These are phyloP conservation scores for Sminthurides aquaticus DNA, from an alignment of 2,888 invertebrate species.

Conservation along the genomic window DNA sequence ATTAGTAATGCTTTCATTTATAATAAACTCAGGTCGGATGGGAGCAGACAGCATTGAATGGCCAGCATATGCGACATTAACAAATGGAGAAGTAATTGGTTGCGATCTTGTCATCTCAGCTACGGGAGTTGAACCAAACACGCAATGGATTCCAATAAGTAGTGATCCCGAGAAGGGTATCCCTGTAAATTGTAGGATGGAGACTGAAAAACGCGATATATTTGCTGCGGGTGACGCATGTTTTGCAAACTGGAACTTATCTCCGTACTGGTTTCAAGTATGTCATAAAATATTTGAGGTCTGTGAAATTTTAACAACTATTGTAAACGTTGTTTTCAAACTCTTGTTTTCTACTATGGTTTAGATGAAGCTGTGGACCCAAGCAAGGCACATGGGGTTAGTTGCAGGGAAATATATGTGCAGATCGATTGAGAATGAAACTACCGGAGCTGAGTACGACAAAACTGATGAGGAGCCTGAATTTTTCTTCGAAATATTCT, in stretches of 20 bases:
- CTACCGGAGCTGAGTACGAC: neutral
- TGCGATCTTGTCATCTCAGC: slow-evolving; percentile 93
- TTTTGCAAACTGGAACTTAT: slow-evolving; percentile 64
- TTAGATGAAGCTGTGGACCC: slow-evolving; percentile 94
- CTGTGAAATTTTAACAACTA: neutral
- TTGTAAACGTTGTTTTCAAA: neutral
- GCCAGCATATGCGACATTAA: slow-evolving; percentile 65
- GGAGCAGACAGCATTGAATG: slow-evolving; percentile 46
- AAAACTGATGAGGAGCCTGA: slow-evolving; percentile 47
- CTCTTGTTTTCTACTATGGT: slow-evolving; percentile 9
- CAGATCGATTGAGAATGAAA: slow-evolving; percentile 51
- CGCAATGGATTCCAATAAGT: slow-evolving; percentile 21
- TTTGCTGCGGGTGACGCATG: slow-evolving; percentile 97
- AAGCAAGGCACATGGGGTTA: slow-evolving; percentile 93
- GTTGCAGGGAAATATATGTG: slow-evolving; percentile 89
- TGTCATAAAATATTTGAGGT: slow-evolving; percentile 1
- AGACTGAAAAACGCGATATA: slow-evolving; percentile 66
- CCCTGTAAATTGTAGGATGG: slow-evolving; percentile 74
- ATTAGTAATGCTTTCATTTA: too few relatives aligned
- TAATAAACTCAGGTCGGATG: neutral
- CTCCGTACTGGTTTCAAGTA: slow-evolving; percentile 70
- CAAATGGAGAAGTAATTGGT: slow-evolving; percentile 61
- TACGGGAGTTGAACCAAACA: slow-evolving; percentile 76
- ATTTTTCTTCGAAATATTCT: slow-evolving; percentile 95
- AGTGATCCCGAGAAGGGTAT: slow-evolving; percentile 66